Base-by-base conservation (phyloP, 1,140 invertebrate genomes). In the Drosophila rufa region DNA sequence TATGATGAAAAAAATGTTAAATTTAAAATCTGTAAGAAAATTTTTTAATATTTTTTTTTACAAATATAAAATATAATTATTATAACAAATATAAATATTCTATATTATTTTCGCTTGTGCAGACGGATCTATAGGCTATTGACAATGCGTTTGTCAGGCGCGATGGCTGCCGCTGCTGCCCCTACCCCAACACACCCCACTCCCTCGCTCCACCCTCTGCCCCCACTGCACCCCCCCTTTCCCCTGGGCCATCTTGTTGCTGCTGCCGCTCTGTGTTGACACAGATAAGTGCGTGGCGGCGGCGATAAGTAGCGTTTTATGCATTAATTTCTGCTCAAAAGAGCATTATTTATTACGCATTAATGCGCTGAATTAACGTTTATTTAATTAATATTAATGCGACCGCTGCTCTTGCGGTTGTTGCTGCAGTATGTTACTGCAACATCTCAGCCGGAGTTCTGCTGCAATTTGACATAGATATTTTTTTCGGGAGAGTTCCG, bases 341-440 rank as follows among this genome's bases (percentile, higher is more conserved):
- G 87, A 89, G 82, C 86, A 85, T 91, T 90, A 90, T 90, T 90
- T 91, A 90, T 90, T 82, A 85, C 86, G 82, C 82, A 90, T 85
- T 91, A 90, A 90, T 85, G 82, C 86, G 86, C 82, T 91, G 85
- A 90, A 91, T 91, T 91, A 90, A 90, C 86, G 82, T 91, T 91
- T 91, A 91, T 91, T 89, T 91, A 91, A 91, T 91, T 91, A 91
- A 91, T 91, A 91, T 91, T 91, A 91, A 91, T 91, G 89, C 84
- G 82, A 77, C 43, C 25, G 70, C 55, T 64, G 80, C 56, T 66
- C 42, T 48, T 56, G 51, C 27, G n/a, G 38, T 71, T 73, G 60
- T 46, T 62, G 51, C 56, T 46, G 59, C 47, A 47, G 53, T 40
- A n/a, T 30, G 27, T 30, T 30, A 56, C 53, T 40, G 22, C 4